phyloP scores from a whole-genome alignment of 2,113 vertebrate species.

The Microcebus jonahi region DNA sequence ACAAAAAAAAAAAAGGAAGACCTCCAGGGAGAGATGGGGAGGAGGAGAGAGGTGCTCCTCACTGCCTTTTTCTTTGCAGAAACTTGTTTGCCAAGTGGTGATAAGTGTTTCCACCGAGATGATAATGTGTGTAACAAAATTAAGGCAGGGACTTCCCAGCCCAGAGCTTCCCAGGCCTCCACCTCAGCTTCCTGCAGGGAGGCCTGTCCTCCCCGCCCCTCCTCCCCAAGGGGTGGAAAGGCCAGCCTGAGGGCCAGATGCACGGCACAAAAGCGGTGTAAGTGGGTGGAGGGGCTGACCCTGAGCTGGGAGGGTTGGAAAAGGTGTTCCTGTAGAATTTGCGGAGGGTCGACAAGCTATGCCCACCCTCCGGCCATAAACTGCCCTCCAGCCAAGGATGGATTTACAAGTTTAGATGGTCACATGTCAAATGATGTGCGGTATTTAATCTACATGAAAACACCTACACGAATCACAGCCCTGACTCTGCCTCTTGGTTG shows the following conservation, averaged over 20 bases:
- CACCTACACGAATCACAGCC: neutral
- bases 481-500: neutral
- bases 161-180: neutral
- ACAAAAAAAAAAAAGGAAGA: too few relatives aligned
- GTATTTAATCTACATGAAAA: neutral
- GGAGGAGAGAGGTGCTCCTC: rapidly evolving
- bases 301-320: rapidly evolving
- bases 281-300: neutral
- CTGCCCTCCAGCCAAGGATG: neutral
- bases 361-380: too few relatives aligned
- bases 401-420: neutral
- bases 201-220: neutral
- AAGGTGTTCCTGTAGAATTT: neutral
- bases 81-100: neutral
- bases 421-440: neutral
- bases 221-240: neutral
- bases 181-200: neutral
- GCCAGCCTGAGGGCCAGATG: too few relatives aligned
- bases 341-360: neutral
- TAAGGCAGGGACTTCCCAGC: neutral
- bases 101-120: neutral
- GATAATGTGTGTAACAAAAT: rapidly evolving
- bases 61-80: neutral
- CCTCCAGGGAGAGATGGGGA: neutral
- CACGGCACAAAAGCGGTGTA: too few relatives aligned